These are phyloP conservation scores for Sciurus vulgaris DNA, from an alignment of 2,797 vertebrate species.

Conservation along the genomic window DNA sequence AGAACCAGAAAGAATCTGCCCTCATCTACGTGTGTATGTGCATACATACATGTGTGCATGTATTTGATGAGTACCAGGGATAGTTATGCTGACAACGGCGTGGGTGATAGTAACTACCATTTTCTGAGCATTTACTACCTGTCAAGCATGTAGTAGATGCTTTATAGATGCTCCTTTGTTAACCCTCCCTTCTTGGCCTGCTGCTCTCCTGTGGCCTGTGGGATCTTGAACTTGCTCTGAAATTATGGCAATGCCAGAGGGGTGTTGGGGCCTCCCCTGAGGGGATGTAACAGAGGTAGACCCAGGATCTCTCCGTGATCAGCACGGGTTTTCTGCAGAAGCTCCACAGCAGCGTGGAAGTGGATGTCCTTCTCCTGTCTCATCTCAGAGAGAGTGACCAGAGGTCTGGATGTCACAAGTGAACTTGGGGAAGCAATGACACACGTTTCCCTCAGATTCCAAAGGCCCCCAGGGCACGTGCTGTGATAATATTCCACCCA, in stretches of 20 bases:
- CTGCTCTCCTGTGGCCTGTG: background rate
- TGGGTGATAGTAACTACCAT: background rate
- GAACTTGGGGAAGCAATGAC: background rate
- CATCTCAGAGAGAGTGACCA: background rate
- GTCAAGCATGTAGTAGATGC: background rate
- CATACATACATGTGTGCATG: background rate
- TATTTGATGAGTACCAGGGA: too few relatives aligned
- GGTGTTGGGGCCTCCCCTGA: background rate
- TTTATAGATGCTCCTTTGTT: accelerated
- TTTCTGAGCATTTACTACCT: background rate
- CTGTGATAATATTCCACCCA: background rate
- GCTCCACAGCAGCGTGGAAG: background rate
- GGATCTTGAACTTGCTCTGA: background rate
- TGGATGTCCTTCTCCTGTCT: background rate
- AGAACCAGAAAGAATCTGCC: background rate
- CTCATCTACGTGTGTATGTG: accelerated
- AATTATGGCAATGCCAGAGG: background rate
- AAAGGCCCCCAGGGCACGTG: background rate
- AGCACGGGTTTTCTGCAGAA: background rate
- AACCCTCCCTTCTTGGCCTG: background rate
- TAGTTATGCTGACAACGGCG: accelerated
- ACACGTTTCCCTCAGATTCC: background rate
- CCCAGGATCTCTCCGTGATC: background rate
- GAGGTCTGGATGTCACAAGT: background rate
- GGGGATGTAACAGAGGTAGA: background rate